A percentile compares a stretch with the other conserved stretches of the same genome.
Evolutionary conservation across 2,113 vertebrate genomes (phyloP).

Genomic region (Gracilinanus agilis): DNA sequence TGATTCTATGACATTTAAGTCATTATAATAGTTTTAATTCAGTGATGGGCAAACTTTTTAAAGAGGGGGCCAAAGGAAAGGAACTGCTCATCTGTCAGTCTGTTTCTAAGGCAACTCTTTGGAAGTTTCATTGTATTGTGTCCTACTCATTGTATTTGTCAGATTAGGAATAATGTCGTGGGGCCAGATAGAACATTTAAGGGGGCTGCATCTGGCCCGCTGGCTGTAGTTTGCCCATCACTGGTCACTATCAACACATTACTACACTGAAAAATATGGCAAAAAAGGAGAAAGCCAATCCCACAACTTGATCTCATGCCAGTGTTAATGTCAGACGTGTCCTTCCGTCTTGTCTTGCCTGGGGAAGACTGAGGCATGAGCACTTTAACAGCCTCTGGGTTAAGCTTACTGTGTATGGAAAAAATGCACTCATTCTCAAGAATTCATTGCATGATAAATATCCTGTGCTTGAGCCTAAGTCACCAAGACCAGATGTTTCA

Average conservation of each 20-base stretch:
- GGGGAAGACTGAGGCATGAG: not conserved
- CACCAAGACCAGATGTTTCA: not conserved
- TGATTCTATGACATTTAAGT: not conserved
- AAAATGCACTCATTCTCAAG: slow-evolving; percentile 54
- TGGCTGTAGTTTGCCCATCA: no score
- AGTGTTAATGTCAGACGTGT: slow-evolving; percentile 47
- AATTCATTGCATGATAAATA: not conserved
- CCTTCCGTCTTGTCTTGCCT: slow-evolving; percentile 30
- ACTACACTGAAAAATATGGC: slow-evolving; percentile 29
- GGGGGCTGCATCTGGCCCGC: no score
- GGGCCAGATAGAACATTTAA: no score
- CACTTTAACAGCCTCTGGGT: slow-evolving; percentile 1
- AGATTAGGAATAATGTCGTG: no score
- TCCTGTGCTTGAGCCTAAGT: not conserved
- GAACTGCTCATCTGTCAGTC: no score
- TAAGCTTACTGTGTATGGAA: not conserved
- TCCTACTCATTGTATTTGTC: no score
- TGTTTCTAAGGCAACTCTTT: no score
- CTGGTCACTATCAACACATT: not conserved
- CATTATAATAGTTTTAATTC: not conserved
- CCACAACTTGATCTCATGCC: slow-evolving; percentile 27
- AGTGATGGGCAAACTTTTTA: no score
- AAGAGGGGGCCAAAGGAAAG: no score
- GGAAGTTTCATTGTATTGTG: no score
- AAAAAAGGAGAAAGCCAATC: slow-evolving; percentile 11